phyloP scores from a whole-genome alignment of 2,888 invertebrate genomes.

The Clistopyga incitator region DNA sequence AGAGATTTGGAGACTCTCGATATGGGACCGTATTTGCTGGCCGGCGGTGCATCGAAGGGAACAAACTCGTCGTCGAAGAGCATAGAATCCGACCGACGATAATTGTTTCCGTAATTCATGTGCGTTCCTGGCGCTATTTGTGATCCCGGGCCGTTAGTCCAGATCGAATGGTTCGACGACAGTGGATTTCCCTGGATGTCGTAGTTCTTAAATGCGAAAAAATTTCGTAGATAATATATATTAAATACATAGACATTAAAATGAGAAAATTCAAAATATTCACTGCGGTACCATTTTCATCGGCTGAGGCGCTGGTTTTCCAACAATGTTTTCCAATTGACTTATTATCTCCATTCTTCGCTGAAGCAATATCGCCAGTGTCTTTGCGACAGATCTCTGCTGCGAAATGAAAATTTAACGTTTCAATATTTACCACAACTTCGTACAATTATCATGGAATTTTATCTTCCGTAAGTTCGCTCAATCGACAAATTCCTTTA shows the following conservation, averaged over 20 bases:
- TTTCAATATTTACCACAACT: background rate
- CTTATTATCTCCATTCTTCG: slow-evolving; percentile 87
- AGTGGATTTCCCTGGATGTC: slow-evolving; percentile 78
- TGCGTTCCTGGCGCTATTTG: slow-evolving; percentile 76
- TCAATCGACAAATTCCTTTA: background rate
- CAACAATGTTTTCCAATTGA: slow-evolving; percentile 87
- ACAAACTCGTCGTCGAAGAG: slow-evolving; percentile 88
- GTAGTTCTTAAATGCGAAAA: slow-evolving; percentile 73
- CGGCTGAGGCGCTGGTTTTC: slow-evolving; percentile 82
- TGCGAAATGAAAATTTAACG: slow-evolving; percentile 56
- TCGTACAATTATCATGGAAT: background rate
- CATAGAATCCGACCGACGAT: slow-evolving; percentile 86
- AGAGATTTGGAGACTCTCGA: slow-evolving; percentile 84
- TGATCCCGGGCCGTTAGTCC: slow-evolving; percentile 79
- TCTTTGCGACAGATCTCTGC: slow-evolving; percentile 85
- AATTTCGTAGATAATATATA: background rate
- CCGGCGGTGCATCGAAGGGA: slow-evolving; percentile 88
- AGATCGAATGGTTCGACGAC: slow-evolving; percentile 81
- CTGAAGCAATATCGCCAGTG: slow-evolving; percentile 87
- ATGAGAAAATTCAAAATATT: background rate
- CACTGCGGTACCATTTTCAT: slow-evolving; percentile 76
- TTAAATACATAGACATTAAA: background rate
- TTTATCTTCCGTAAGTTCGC: slow-evolving; percentile 39
- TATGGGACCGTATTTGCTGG: slow-evolving; percentile 90
- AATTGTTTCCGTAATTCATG: slow-evolving; percentile 80